Base-by-base conservation (phyloP, 2,113 vertebrate species). In the Glaucomys volans region DNA sequence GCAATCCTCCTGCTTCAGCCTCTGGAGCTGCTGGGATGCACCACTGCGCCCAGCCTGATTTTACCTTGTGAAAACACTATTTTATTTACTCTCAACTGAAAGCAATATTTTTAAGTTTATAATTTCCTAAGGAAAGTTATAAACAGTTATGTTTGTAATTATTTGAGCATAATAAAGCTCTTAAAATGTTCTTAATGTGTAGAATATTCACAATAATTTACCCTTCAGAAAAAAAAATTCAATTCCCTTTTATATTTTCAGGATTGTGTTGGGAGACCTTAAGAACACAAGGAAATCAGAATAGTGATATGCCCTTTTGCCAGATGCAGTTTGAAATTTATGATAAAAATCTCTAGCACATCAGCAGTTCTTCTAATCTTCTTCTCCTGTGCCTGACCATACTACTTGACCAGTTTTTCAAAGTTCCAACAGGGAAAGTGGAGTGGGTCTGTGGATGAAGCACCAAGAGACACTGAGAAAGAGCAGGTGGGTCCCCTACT, bases 241-340 rank as follows among this genome's bases (percentile, higher is more conserved):
- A 67, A 64, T 74, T 92, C 5, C 30, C 44, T 95, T 90, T 77
- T 50, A 64, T 18, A 24, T 57, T 91, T 83, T 80, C 69, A 87
- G n/a, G 72, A n/a, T 80, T 77, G 32, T 35, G 22, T 30, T 50
- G 76, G 62, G 95, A 77, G 22, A 67, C 3, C 4, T 30, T 14
- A 50, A 54, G 37, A 80, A 82, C 16, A 22, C 12, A 75, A 35
- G 52, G 87, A 66, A 69, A 40, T 13, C 67, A 72, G 37, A 85
- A 89, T 95, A 69, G 57, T 26, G 79, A 69, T 37, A 76, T 8
- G 47, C 10, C 42, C 76, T 26, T 69, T 40, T 26, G 42, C 26
- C 47, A 16, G 35, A 17, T 54, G 20, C 57, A 30, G 57, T 91
- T 44, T 79, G 22, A 50, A 91, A 42, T 90, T 54, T 24, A 71